Base-by-base conservation (phyloP, 2,888 invertebrate genomes). In the Mylabris sibirica region DNA sequence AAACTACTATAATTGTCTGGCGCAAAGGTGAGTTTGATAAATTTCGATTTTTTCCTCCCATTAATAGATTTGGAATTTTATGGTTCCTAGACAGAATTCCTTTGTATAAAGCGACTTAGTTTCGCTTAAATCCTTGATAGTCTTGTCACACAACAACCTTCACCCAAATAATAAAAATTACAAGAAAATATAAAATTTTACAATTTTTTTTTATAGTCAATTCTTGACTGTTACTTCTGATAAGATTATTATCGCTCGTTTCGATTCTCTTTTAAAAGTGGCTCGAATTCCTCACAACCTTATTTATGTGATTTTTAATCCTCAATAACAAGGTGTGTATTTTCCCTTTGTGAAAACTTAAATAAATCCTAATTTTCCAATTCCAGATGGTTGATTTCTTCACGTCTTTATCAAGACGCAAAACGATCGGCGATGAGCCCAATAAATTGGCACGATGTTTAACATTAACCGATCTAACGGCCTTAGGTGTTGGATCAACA, bases 401-500 rank as follows among this genome's bases (percentile, higher is more conserved):
- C n/a, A 63, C 73, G 35, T 84, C 85, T 3, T 75, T 89, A 61
- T 82, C 85, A 4, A 83, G 89, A 22, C 85, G 85, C 73, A 87
- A 88, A 75, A 81, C 82, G 4, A 78, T 83, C 1, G 80, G 82
- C 1, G 81, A 82, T 0, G 82, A 80, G 1, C 79, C 79, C 2
- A 84, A 84, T 5, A 82, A 87, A 76, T 80, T 90, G 68, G 86
- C 87, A 0, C 81, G 97, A 66, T 94, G 95, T 64, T 87, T 98
- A 57, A 92, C 91, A 2, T 88, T 96, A 0, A 77, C 95, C 35
- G 98, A 98, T 85, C 87, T 98, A 63, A 96, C 96, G 0, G 93
- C 94, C 0, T 86, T 98, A 30, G 98, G 93, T 0, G 92, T 96
- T 41, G 96, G 96, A 70, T 91, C 93, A 72, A 96, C 96, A 0